phyloP scores from a whole-genome alignment of 2,888 invertebrate species.

The Scaeva pyrastri region DNA sequence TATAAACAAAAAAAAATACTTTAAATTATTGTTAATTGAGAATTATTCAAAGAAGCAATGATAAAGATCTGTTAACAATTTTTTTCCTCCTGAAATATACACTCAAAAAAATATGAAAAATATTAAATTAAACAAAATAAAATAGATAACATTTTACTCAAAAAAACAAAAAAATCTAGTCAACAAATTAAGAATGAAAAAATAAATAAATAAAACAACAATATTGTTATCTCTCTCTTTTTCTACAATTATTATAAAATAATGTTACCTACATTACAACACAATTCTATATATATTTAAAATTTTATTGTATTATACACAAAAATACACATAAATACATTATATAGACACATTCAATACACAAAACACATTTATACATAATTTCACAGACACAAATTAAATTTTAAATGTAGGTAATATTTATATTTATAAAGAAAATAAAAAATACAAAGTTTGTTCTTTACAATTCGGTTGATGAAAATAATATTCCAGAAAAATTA shows the following conservation, averaged over 20 bases:
- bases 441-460: constrained; percentile 60
- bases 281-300: constrained; percentile 9
- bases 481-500: constrained; percentile 18
- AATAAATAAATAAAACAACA: constrained; percentile 20
- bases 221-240: constrained; percentile 62
- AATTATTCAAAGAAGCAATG: constrained; percentile 46
- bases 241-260: constrained; percentile 55
- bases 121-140: constrained; percentile 26
- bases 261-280: constrained; percentile 60
- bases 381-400: neutral
- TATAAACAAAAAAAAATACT: constrained; percentile 1
- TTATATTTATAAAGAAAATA: too few species aligned
- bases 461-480: constrained; percentile 54
- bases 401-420: constrained; percentile 60
- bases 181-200: constrained; percentile 61
- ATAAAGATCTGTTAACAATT: constrained; percentile 36
- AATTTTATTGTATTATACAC: constrained; percentile 72
- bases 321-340: constrained; percentile 43
- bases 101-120: constrained; percentile 59
- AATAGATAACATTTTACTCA: constrained; percentile 53
- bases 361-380: constrained; percentile 18
- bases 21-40: constrained; percentile 67
- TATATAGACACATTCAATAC: constrained; percentile 24
- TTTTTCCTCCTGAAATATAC: constrained; percentile 59
- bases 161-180: constrained; percentile 60